A percentile compares a stretch with the other conserved stretches of the same genome.
Conservation (phyloP, 2,113 vertebrate species). For the Ibidorhyncha struthersii region DNA sequence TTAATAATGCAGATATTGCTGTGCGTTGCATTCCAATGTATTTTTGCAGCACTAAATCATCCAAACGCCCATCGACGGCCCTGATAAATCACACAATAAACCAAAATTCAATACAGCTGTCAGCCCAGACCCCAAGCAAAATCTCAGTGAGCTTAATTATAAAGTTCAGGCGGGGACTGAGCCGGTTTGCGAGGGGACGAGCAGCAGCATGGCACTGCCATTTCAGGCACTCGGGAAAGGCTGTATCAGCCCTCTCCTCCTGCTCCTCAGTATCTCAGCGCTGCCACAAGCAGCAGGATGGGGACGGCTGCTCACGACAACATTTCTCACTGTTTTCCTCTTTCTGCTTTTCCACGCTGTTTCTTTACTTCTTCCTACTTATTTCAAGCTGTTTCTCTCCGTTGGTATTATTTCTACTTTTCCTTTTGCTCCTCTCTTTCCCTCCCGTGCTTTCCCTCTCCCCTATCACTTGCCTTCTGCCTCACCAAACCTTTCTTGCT, state of each 20-base stretch:
- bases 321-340: background rate
- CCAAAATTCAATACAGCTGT: slow-evolving; percentile 79
- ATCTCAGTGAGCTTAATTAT: slow-evolving; percentile 55
- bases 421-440: background rate
- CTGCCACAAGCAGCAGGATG: background rate
- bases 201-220: slow-evolving; percentile 19
- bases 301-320: background rate
- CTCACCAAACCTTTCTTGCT: background rate
- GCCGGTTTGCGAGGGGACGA: background rate
- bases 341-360: background rate
- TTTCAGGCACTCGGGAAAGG: background rate
- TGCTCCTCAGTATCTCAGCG: background rate
- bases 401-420: background rate
- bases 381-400: background rate
- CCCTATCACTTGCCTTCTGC: background rate
- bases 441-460: background rate
- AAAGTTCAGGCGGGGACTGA: slow-evolving; percentile 28
- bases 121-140: slow-evolving; percentile 60
- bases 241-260: background rate
- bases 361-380: background rate
- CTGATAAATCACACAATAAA: slow-evolving; percentile 77
- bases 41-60: slow-evolving; percentile 79
- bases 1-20: slow-evolving; percentile 79
- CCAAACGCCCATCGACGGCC: slow-evolving; percentile 56
- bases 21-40: slow-evolving; percentile 74